Evolutionary conservation across 2,888 invertebrate genomes (phyloP).

Genomic region (Platycheirus albimanus): DNA sequence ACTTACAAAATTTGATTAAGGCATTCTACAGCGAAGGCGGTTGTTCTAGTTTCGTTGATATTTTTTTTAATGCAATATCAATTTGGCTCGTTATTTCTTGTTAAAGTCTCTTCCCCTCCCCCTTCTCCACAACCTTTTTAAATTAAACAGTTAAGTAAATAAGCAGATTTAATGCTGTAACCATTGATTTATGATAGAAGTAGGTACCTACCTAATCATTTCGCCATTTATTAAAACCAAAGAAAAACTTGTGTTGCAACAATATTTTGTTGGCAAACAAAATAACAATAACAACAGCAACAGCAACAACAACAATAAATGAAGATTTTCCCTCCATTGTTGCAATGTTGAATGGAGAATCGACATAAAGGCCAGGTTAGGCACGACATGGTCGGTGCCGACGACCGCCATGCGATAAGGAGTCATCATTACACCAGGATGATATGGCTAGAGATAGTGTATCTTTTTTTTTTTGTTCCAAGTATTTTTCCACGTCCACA

Average conservation of each 20-base stretch:
- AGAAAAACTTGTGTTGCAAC: conserved; percentile 44
- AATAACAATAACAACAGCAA: conserved; percentile 11
- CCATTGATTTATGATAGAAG: conserved; percentile 18
- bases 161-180: neutral
- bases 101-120: too few species aligned
- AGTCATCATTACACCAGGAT: conserved; percentile 53
- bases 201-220: conserved; percentile 23
- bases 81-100: too few species aligned
- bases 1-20: too few species aligned
- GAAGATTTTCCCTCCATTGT: conserved; percentile 66
- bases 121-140: too few species aligned
- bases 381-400: conserved; percentile 69
- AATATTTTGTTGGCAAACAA: conserved; percentile 25
- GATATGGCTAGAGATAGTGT: conserved; percentile 40
- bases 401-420: conserved; percentile 65
- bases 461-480: neutral
- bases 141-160: too few species aligned
- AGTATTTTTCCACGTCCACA: conserved; percentile 64
- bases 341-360: conserved; percentile 29
- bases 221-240: conserved; percentile 24
- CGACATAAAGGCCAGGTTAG: conserved; percentile 73
- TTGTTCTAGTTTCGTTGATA: too few species aligned
- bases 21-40: too few species aligned
- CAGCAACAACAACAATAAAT: conserved; percentile 29
- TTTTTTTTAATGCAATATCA: too few species aligned